phyloP scores from a whole-genome alignment of 1,140 invertebrate species.

The Scylla paramamosain region DNA sequence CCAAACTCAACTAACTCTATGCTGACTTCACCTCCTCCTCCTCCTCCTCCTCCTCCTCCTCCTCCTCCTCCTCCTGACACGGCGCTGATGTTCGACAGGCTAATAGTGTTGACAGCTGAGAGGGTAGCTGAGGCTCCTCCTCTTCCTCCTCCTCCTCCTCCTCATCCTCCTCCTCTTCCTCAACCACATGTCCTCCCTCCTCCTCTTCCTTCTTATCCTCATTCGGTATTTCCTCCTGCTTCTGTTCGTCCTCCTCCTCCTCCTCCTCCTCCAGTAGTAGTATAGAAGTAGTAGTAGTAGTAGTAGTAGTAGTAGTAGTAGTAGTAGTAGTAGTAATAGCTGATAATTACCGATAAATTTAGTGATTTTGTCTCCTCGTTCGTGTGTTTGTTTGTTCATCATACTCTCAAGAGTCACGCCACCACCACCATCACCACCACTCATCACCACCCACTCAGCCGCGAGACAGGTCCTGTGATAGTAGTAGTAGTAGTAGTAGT shows the following conservation, averaged over 20 bases:
- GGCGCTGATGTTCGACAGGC: neutral
- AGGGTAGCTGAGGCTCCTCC: neutral
- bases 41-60: slow-evolving; percentile 40
- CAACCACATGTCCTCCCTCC: neutral
- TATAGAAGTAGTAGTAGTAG: too few relatives aligned
- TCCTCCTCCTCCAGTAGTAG: neutral
- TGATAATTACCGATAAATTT: neutral
- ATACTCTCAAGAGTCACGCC: too few relatives aligned
- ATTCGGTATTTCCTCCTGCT: neutral
- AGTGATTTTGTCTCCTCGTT: neutral
- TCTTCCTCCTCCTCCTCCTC: slow-evolving; percentile 17
- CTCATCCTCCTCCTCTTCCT: neutral
- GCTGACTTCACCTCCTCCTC: neutral
- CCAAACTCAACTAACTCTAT: neutral
- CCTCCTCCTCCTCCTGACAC: slow-evolving; percentile 6
- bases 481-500: too few relatives aligned
- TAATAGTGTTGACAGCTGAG: slow-evolving; percentile 40
- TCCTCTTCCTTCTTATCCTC: slow-evolving; percentile 7
- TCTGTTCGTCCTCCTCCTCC: neutral
- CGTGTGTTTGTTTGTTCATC: too few relatives aligned
- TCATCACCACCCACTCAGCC: too few relatives aligned
- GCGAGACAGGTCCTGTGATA: too few relatives aligned
- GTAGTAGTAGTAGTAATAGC: too few relatives aligned
- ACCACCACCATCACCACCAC: too few relatives aligned
- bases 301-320: too few relatives aligned